phyloP scores from a whole-genome alignment of 2,113 vertebrate species.

The Cygnus buccinator region DNA sequence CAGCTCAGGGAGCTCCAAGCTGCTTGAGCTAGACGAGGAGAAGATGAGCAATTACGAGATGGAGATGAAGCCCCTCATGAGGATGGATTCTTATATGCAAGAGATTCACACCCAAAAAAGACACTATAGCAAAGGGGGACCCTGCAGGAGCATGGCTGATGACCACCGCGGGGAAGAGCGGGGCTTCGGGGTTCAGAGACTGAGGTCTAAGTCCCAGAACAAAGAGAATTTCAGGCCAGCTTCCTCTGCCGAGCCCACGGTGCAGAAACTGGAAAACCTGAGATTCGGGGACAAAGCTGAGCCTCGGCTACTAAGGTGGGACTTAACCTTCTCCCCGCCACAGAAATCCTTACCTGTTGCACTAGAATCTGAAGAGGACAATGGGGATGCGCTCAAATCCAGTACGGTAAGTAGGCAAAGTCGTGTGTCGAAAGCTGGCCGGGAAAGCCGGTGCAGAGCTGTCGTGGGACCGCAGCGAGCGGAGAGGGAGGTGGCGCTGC shows the following conservation, averaged over 20 bases:
- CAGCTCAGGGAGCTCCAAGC: slow-evolving; percentile 85
- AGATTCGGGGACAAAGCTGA: slow-evolving; percentile 91
- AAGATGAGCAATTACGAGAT: slow-evolving; percentile 90
- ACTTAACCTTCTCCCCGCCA: slow-evolving; percentile 94
- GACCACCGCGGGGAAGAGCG: slow-evolving; percentile 78
- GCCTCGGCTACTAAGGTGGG: slow-evolving; percentile 92
- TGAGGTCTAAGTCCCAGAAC: slow-evolving; percentile 85
- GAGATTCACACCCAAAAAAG: slow-evolving; percentile 79
- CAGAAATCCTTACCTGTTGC: slow-evolving; percentile 92
- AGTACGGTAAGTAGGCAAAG: slow-evolving; percentile 86
- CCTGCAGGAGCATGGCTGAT: slow-evolving; percentile 69
- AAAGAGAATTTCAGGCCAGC: slow-evolving; percentile 84
- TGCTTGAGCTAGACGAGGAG: slow-evolving; percentile 89
- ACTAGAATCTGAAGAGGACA: slow-evolving; percentile 92
- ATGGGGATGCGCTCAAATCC: slow-evolving; percentile 88
- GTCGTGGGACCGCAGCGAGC: rapidly evolving
- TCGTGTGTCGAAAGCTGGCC: rapidly evolving
- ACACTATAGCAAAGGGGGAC: slow-evolving; percentile 74
- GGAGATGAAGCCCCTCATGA: slow-evolving; percentile 91
- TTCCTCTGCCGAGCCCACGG: slow-evolving; percentile 86
- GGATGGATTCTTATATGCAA: slow-evolving; percentile 80
- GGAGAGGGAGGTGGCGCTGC: neutral
- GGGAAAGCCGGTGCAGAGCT: neutral
- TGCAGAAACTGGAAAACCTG: slow-evolving; percentile 97
- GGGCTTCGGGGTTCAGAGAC: slow-evolving; percentile 86